Conservation (phyloP, 2,888 invertebrate species). For the Emesis russula region DNA sequence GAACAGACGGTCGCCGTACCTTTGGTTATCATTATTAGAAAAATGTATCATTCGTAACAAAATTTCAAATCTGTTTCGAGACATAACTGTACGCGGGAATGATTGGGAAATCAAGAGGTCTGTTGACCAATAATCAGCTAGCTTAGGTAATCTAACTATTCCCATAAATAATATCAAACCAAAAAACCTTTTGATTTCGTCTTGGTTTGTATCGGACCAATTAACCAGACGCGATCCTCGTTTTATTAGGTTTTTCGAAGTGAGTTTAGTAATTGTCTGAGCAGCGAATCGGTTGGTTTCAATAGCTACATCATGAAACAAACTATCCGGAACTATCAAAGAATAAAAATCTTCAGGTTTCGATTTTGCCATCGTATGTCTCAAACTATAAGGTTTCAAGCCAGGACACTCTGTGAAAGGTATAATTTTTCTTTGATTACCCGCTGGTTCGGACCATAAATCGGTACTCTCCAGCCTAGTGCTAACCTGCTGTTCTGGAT, state of each 20-base stretch:
- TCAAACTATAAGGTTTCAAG: slow-evolving; percentile 77
- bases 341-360: slow-evolving; percentile 79
- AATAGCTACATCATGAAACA: slow-evolving; percentile 76
- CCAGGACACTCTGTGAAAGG: slow-evolving; percentile 84
- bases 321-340: slow-evolving; percentile 78
- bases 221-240: slow-evolving; percentile 63
- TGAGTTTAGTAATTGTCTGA: slow-evolving; percentile 56
- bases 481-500: slow-evolving; percentile 44
- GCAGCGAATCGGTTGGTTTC: slow-evolving; percentile 74
- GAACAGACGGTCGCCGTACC: slow-evolving; percentile 60
- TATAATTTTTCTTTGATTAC: slow-evolving; percentile 84
- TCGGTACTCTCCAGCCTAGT: slow-evolving; percentile 52
- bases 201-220: slow-evolving; percentile 73
- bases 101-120: slow-evolving; percentile 48
- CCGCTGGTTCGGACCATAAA: slow-evolving; percentile 79
- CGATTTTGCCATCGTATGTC: slow-evolving; percentile 69
- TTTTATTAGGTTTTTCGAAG: slow-evolving; percentile 56
- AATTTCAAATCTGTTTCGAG: slow-evolving; percentile 49
- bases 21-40: slow-evolving; percentile 61
- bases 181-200: slow-evolving; percentile 75
- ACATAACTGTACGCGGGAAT: slow-evolving; percentile 43
- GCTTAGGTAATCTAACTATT: slow-evolving; percentile 76
- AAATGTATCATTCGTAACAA: slow-evolving; percentile 59
- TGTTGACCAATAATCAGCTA: slow-evolving; percentile 54
- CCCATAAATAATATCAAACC: slow-evolving; percentile 78